phyloP scores from a whole-genome alignment of 2,888 invertebrate genomes.

The Calameuta pallipes region DNA sequence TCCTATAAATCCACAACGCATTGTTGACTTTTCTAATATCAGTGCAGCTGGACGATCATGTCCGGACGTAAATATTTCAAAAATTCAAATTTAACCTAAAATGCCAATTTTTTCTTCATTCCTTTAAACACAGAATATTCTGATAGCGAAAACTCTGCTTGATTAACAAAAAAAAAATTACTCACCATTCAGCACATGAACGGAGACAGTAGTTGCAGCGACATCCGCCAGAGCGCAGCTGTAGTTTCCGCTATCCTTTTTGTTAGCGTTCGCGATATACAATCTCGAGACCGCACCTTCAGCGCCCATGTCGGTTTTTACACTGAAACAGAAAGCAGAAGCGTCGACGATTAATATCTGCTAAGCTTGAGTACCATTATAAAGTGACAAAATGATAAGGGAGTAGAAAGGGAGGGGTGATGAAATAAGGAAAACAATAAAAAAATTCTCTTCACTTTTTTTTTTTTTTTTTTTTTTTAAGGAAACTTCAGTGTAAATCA shows the following conservation, averaged over 20 bases:
- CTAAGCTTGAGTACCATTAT: neutral
- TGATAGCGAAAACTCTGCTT: neutral
- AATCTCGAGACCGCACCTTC: slow-evolving; percentile 80
- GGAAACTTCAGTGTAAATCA: neutral
- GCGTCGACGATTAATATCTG: neutral
- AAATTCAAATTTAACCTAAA: neutral
- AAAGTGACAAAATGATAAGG: neutral
- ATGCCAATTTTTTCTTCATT: too few relatives aligned
- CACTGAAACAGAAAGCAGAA: slow-evolving; percentile 69
- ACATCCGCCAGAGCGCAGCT: slow-evolving; percentile 81
- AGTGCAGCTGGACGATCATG: neutral
- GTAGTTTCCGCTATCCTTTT: slow-evolving; percentile 83
- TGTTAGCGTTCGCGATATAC: slow-evolving; percentile 83
- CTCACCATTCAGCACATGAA: slow-evolving; percentile 83
- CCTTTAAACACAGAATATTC: neutral
- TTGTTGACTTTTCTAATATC: neutral
- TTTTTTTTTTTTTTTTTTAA: too few relatives aligned
- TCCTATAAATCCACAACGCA: neutral
- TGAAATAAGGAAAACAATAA: too few relatives aligned
- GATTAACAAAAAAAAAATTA: slow-evolving; percentile 15
- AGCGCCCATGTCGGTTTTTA: slow-evolving; percentile 81
- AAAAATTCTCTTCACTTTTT: too few relatives aligned
- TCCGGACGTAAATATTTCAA: neutral
- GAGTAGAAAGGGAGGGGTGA: neutral
- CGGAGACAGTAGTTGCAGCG: slow-evolving; percentile 76